Base-by-base conservation (phyloP, 2,113 vertebrate species). In the Axis porcinus region DNA sequence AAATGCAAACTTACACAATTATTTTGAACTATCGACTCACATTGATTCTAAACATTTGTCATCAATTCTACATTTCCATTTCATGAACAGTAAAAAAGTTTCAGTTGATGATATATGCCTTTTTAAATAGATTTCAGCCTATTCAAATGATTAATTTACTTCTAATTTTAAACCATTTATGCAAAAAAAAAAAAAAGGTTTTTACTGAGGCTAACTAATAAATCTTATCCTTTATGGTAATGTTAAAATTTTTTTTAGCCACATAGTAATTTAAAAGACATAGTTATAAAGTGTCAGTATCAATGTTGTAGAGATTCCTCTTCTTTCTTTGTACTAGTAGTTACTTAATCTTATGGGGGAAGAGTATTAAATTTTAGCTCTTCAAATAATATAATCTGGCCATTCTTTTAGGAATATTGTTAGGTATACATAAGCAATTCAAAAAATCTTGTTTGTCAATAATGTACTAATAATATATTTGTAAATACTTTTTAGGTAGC, bases 221-320 rank as follows among this genome's bases (percentile, higher is more conserved):
- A 89, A 43, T 78, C 23, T 79, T 85, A 78, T 67, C 25, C 43
- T 89, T 74, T 21, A 47, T 86, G 28, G 40, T 30, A 15, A 84
- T 84, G 67, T 67, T 95, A 55, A 90, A 84, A 79, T 3, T 55
- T 58, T 17, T 88, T 88, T 79, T 67, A 87, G 25, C 11, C n/a
- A 91, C 25, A 57, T 4, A 89, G 3, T 30, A 47, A 88, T 47
- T 88, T 52, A 54, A 94, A 57, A 54, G 6, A 3, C 11, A 55
- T 21, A 40, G 16, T 28, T 67, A 85, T 17, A 50, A 84, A 70
- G 2, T 83, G 14, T 52, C 58, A 43, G 45, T 47, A 76, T 55
- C 67, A 1, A 2, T 58, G 11, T 91, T 52, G 1, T 7, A 67
- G 5, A 33, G 2, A 17, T 55, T 9, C 23, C 1, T n/a, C 3